Conservation (phyloP, 2,113 vertebrate genomes). For the Thomomys bottae region DNA sequence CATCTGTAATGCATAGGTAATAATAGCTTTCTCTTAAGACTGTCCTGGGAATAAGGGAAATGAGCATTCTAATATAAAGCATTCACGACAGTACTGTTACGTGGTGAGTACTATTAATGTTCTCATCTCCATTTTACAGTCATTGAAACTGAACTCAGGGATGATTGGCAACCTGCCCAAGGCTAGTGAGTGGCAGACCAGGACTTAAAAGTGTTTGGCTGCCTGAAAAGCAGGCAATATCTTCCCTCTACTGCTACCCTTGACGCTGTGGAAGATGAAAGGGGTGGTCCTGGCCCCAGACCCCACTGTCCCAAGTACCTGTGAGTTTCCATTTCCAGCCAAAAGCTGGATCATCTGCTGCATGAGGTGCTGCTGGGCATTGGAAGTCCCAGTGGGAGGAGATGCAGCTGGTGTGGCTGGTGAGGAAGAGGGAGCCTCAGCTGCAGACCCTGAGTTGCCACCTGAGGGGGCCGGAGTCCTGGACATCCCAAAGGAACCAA, state of each 20-base stretch:
- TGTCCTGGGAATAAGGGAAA: not conserved
- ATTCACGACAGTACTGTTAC: accelerated
- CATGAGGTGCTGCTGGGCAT: conserved; percentile 88
- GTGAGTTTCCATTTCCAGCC: conserved; percentile 88
- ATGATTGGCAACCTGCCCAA: not conserved
- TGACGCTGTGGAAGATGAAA: not conserved
- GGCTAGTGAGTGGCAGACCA: not conserved
- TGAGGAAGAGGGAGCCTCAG: conserved; percentile 90
- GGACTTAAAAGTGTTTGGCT: not conserved
- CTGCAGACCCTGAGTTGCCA: conserved; percentile 88
- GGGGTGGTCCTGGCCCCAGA: not conserved
- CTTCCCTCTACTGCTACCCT: not conserved
- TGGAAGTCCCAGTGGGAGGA: conserved; percentile 82
- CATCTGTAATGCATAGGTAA: not conserved
- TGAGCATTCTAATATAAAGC: not conserved
- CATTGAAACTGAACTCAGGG: not conserved
- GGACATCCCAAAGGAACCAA: conserved; percentile 91
- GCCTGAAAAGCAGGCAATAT: not conserved
- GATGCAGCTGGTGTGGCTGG: conserved; percentile 88
- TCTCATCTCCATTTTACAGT: not conserved
- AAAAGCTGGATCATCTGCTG: conserved; percentile 99
- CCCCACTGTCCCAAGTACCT: conserved; percentile 73
- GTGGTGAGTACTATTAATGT: not conserved
- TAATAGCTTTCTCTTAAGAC: not conserved
- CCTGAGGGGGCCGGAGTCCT: conserved; percentile 93